Base-by-base conservation (phyloP, 2,113 vertebrate species). In the Gymnorhina tibicen region DNA sequence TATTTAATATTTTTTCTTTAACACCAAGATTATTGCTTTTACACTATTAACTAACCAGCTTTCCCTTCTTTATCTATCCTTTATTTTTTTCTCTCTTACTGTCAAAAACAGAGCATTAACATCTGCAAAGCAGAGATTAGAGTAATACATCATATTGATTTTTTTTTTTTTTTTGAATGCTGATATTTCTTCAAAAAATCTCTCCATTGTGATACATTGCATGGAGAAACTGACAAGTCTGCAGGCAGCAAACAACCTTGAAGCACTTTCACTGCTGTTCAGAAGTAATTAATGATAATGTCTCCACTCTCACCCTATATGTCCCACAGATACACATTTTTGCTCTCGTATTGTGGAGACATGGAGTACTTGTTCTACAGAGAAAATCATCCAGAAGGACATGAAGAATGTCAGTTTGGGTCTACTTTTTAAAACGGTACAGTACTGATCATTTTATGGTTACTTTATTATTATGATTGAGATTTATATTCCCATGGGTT, bases 71-170 rank as follows among this genome's bases (percentile, higher is more conserved):
- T 78, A 90, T 35, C 33, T 15, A 10, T 42, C 17, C 26, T 39
- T 60, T 76, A 32, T 16, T n/a, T 16, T 83, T 46, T 28, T 66
- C 15, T 50, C 46, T 60, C 52, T 92, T 52, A 59, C 37, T 77
- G 56, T 72, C 27, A 18, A 79, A 95, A 87, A 8, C 41, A 85
- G 52, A 58, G 39, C 74, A 95, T 91, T 97, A 94, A 79, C 87
- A 94, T 93, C 84, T 95, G 87, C 76, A 93, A 91, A 88, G 39
- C 62, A 68, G 35, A 94, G 88, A 97, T 97, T 97, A 95, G 52
- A 85, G 33, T 94, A 74, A 92, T 92, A 82, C n/a, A 97, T 97
- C 94, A 91, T 90, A 67, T 4, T 92, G 75, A 73, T 73, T 59
- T 77, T 85, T 82, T 84, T 67, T 46, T 78, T 62, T 41, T 41